phyloP scores from a whole-genome alignment of 2,888 invertebrate genomes.

The Clistopyga incitator region DNA sequence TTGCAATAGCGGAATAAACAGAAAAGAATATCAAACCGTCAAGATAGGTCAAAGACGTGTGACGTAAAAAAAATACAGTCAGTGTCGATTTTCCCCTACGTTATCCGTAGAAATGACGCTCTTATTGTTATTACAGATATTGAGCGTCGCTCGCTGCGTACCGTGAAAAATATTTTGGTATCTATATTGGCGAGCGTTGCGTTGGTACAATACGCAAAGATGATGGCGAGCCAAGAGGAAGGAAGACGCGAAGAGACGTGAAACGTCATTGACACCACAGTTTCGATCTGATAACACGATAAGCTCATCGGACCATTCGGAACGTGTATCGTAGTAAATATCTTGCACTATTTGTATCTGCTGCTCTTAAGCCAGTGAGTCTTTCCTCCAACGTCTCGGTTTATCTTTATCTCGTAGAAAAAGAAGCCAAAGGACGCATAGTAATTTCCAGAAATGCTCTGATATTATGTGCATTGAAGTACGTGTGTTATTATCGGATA shows the following conservation, averaged over 20 bases:
- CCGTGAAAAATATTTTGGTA: slow-evolving; percentile 40
- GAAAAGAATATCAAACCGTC: neutral
- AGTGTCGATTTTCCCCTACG: neutral
- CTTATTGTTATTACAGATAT: neutral
- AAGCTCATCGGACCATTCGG: slow-evolving; percentile 48
- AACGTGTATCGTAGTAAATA: neutral
- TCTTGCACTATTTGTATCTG: neutral
- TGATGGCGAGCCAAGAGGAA: neutral
- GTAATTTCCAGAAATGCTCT: neutral
- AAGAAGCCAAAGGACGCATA: neutral
- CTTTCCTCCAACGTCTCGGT: neutral
- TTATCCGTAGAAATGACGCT: neutral
- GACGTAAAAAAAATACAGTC: neutral
- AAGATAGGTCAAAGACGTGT: neutral
- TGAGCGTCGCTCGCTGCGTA: neutral
- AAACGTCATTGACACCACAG: slow-evolving; percentile 30
- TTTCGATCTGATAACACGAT: slow-evolving; percentile 47
- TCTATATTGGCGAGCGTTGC: neutral
- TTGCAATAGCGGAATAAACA: neutral
- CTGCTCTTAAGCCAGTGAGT: neutral
- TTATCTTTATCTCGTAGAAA: neutral
- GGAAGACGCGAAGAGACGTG: neutral
- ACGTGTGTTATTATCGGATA: neutral
- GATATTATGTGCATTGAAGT: neutral
- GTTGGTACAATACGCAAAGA: neutral